Percentiles rank a stretch among this genome's conserved stretches.
phyloP scores from a whole-genome alignment of 1,140 invertebrate species.

The Cyrtorhinus lividipennis region DNA sequence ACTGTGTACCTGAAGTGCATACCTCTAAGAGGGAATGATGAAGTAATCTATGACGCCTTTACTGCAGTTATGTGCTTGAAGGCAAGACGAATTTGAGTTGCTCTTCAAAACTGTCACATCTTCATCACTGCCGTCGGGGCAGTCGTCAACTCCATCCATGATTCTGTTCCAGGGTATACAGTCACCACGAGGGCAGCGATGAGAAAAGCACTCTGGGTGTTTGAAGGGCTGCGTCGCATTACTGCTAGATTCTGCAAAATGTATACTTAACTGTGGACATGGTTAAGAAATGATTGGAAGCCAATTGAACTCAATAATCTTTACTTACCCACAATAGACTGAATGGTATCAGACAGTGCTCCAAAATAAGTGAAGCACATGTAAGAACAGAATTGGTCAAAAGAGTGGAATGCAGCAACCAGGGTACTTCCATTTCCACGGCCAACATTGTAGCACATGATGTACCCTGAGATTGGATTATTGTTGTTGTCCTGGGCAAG shows the following conservation, averaged over 20 bases:
- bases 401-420: not conserved
- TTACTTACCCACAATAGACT: too few species aligned
- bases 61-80: not conserved
- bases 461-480: not conserved
- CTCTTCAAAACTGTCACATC: not conserved
- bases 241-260: too few species aligned
- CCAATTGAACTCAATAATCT: too few species aligned
- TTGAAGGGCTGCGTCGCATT: too few species aligned
- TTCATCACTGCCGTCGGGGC: slow-evolving; percentile 51
- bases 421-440: not conserved
- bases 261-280: too few species aligned
- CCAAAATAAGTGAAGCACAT: not conserved
- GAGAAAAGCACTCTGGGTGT: slow-evolving; percentile 34
- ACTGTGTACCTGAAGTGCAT: too few species aligned
- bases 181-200: slow-evolving; percentile 51
- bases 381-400: not conserved
- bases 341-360: too few species aligned
- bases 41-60: not conserved
- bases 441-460: not conserved
- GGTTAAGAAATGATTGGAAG: too few species aligned
- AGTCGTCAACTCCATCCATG: slow-evolving; percentile 56
- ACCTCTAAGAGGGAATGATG: too few species aligned
- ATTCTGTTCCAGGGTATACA: slow-evolving; percentile 46
- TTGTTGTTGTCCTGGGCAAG: too few species aligned
- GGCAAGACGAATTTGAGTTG: not conserved